Conservation (phyloP, 2,888 invertebrate species). For the Linnaemya vulpina region DNA sequence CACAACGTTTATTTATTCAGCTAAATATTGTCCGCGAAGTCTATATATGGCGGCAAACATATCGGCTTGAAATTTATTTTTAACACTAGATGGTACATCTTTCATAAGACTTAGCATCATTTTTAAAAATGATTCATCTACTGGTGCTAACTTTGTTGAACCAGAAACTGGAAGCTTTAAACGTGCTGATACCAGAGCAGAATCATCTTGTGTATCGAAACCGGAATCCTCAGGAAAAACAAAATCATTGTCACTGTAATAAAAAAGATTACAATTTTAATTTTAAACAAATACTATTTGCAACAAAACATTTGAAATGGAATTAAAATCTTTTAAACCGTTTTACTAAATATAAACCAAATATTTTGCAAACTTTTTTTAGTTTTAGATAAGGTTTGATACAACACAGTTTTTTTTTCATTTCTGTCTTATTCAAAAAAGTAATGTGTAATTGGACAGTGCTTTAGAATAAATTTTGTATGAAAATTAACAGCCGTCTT, state of each 20-base stretch:
- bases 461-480: no score
- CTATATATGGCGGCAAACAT: slow-evolving; percentile 68
- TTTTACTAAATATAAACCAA: not conserved
- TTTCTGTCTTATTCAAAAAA: no score
- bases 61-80: slow-evolving; percentile 69
- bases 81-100: slow-evolving; percentile 59
- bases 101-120: slow-evolving; percentile 66
- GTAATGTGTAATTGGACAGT: no score
- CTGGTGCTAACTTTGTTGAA: not conserved
- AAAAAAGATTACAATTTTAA: slow-evolving; percentile 3
- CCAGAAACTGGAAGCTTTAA: not conserved
- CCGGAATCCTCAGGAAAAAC: slow-evolving; percentile 57
- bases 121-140: slow-evolving; percentile 63
- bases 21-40: slow-evolving; percentile 59
- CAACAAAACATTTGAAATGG: not conserved
- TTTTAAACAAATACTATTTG: not conserved
- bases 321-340: not conserved
- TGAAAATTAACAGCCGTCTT: no score
- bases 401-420: no score
- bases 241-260: slow-evolving; percentile 48
- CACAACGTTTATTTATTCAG: slow-evolving; percentile 11
- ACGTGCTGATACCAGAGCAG: not conserved
- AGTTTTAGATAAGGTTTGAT: no score
- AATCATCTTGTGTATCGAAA: slow-evolving; percentile 56
- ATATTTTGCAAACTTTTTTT: slow-evolving; percentile 3